A percentile compares a stretch with the other conserved stretches of the same genome.
These are phyloP conservation scores for Halocynthia roretzi DNA, from an alignment of 23 tunicate genomes.

Conservation along the genomic window DNA sequence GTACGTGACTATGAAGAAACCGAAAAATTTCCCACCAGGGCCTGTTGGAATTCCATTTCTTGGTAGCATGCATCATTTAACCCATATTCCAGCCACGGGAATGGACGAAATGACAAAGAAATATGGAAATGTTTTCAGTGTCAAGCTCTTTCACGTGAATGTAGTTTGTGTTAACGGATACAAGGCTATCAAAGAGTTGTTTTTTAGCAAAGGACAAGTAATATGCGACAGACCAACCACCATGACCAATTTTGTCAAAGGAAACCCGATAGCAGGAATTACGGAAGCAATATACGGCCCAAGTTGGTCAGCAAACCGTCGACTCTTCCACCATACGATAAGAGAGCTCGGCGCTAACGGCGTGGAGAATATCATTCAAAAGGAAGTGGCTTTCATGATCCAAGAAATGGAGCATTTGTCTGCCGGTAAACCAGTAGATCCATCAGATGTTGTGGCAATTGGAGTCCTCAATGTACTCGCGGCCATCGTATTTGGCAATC, in stretches of 20 bases:
- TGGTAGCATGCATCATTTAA: constrained; percentile 18
- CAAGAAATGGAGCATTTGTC: not conserved
- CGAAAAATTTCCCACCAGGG: constrained; percentile 25
- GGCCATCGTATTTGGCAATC: not conserved
- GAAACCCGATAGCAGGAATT: not conserved
- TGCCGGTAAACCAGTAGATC: not conserved
- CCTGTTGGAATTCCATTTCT: constrained; percentile 10
- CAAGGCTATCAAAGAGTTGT: constrained; percentile 15
- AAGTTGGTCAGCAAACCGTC: constrained; percentile 21
- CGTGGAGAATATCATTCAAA: not conserved
- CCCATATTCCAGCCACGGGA: not conserved
- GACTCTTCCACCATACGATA: not conserved
- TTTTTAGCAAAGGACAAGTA: too few relatives aligned
- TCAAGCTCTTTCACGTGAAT: constrained; percentile 1
- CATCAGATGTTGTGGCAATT: constrained; percentile 9
- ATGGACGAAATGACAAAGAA: not conserved
- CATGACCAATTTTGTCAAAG: too few relatives aligned
- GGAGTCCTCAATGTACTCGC: constrained; percentile 5
- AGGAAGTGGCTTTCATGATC: constrained; percentile 17
- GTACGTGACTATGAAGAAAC: not conserved
- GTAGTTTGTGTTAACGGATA: constrained; percentile 19
- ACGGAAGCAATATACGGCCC: constrained; percentile 23
- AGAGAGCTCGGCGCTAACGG: constrained; percentile 8
- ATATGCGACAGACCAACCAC: too few relatives aligned
- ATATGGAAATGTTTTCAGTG: constrained; percentile 14